Conservation (phyloP, 2,888 invertebrate species). For the Melanostoma mellinum region DNA sequence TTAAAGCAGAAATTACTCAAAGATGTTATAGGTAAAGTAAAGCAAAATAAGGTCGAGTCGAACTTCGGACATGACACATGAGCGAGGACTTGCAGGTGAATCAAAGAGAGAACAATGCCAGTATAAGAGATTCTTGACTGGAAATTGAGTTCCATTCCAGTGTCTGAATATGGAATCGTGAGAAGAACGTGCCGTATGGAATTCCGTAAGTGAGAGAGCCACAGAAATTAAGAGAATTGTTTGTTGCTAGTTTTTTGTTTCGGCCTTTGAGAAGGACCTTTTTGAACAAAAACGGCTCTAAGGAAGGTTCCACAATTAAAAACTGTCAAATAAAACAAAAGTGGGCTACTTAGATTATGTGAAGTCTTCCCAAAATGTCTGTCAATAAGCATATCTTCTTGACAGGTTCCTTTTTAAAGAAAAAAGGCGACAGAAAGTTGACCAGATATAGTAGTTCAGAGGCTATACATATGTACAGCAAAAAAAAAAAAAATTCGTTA, state of each 20-base stretch:
- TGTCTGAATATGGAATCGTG: background rate
- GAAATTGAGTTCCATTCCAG: slow-evolving; percentile 25
- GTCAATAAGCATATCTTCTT: too few relatives aligned
- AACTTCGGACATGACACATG: background rate
- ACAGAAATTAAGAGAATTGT: slow-evolving; percentile 1
- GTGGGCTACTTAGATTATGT: too few relatives aligned
- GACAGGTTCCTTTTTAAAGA: too few relatives aligned
- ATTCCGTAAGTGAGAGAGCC: slow-evolving; percentile 6
- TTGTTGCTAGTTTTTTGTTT: background rate
- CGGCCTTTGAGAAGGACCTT: slow-evolving; percentile 30
- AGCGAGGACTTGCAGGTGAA: background rate
- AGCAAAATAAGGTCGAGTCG: slow-evolving; percentile 37
- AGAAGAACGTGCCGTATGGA: slow-evolving; percentile 29
- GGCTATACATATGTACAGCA: too few relatives aligned
- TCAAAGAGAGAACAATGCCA: slow-evolving; percentile 13
- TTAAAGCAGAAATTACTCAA: background rate
- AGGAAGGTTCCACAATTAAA: too few relatives aligned
- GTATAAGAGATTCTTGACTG: slow-evolving; percentile 61
- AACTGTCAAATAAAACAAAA: too few relatives aligned
- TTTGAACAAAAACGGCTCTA: background rate
- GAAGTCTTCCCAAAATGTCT: too few relatives aligned
- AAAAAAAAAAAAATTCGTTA: too few relatives aligned
- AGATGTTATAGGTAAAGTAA: background rate
- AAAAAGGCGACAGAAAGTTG: too few relatives aligned
- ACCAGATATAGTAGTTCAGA: too few relatives aligned